Evolutionary conservation across 2,888 invertebrate species (phyloP).

Genomic region (Trichogramma evanescens): DNA sequence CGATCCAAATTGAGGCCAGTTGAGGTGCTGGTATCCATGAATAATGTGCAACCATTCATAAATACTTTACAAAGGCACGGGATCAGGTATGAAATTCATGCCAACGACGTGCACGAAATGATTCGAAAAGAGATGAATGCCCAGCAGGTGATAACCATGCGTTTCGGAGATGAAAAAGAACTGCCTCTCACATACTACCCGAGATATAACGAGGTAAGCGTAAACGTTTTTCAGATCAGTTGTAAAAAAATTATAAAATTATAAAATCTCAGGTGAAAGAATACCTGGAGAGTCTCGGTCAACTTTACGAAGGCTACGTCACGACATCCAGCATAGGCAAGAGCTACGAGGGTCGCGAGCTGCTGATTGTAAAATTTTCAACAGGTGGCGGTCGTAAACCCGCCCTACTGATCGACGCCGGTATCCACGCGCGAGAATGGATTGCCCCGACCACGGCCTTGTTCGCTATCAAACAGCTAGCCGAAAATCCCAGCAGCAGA

Average conservation of each 20-base stretch:
- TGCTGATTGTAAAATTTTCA: constrained; percentile 59
- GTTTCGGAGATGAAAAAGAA: too few relatives aligned
- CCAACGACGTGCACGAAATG: constrained; percentile 46
- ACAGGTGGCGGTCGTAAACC: constrained; percentile 53
- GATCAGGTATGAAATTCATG: constrained; percentile 46
- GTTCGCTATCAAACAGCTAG: constrained; percentile 55
- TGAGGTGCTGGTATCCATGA: constrained; percentile 32
- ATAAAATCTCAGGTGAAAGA: too few relatives aligned
- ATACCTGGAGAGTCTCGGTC: too few relatives aligned
- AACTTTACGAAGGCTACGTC: background rate
- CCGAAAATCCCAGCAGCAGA: constrained; percentile 49
- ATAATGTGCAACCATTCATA: constrained; percentile 27
- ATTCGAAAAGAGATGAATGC: constrained; percentile 2
- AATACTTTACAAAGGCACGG: constrained; percentile 35
- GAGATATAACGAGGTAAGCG: too few relatives aligned
- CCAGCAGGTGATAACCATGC: too few relatives aligned
- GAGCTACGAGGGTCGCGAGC: constrained; percentile 6
- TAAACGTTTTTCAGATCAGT: too few relatives aligned
- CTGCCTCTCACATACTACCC: too few relatives aligned
- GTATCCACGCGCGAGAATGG: constrained; percentile 65
- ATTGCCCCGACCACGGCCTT: constrained; percentile 56
- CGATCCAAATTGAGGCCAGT: constrained; percentile 18
- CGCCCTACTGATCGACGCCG: constrained; percentile 56
- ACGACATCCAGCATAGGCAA: background rate
- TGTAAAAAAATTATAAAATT: background rate